Base-by-base conservation (phyloP, 2,888 invertebrate species). In the Chamaedrilus cognettii region DNA sequence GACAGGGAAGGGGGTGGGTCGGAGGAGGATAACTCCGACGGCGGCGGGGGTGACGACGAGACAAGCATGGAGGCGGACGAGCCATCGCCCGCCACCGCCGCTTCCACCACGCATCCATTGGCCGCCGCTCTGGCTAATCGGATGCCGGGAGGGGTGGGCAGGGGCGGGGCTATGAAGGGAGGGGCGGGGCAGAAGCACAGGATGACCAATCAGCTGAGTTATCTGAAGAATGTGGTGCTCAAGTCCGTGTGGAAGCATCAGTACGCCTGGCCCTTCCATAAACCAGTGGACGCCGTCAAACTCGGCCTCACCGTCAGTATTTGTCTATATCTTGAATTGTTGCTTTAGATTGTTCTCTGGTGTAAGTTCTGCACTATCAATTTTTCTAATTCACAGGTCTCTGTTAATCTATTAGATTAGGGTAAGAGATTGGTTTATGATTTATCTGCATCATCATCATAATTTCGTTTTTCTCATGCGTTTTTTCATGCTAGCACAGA, bases 241-340 rank as follows among this genome's bases (percentile, higher is more conserved):
- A 96, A 96, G 86, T 91, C 94, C 78, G 91, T 99, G 74, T 94
- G 94, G 93, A 97, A 95, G 86, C 98, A 99, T 86, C 92, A 94
- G 83, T 96, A 96, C 86, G 93, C 97, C 55, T 99, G 99, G 99
- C 99, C 99, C 64, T 98, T 99, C 84, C 93, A 94, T 78, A 91
- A 93, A 84, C 99, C 99, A 65, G 99, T 99, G 69, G 97, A 99
- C 86, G 93, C 97, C 64, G 92, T 91, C 82, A 94, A 94, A 86
- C 89, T 99, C 73, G 93, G 93, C 86, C 88, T 99, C 81, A 96
- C 96, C 76, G 94, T 94, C 87, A 87, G 90, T 76, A 51, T n/a
- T n/a, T n/a, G n/a, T n/a, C n/a, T n/a, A n/a, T 57, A 26, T 7
- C n/a, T 68, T 49, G n/a, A n/a, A n/a, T n/a, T n/a, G n/a, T n/a